A percentile compares a stretch with the other conserved stretches of the same genome.
These are phyloP conservation scores for Polyploca ridens DNA, from an alignment of 2,888 invertebrate species.

Conservation along the genomic window DNA sequence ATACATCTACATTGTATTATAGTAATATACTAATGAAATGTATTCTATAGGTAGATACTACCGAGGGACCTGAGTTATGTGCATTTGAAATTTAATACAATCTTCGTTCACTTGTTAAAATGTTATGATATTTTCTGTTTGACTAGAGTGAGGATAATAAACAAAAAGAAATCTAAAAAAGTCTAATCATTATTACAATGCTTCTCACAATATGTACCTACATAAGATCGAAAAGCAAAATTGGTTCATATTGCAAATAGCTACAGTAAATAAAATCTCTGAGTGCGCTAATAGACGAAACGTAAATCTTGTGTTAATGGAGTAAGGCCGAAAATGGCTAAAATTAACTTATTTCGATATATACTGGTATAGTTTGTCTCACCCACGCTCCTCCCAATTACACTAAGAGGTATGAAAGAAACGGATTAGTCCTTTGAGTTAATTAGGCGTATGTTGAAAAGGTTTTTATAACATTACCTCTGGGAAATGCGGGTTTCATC, in stretches of 20 bases:
- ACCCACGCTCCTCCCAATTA: not conserved
- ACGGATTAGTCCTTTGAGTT: constrained; percentile 8
- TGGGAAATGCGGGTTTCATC: not conserved
- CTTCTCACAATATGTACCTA: too few species aligned
- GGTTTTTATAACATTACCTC: constrained; percentile 9
- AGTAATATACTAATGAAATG: not conserved
- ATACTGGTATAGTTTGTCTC: not conserved
- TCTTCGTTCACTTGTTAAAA: not conserved
- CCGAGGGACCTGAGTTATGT: not conserved
- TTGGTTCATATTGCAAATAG: too few species aligned
- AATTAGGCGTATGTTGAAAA: constrained; percentile 6
- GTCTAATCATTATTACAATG: too few species aligned
- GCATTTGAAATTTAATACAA: constrained; percentile 10
- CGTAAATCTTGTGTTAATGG: too few species aligned
- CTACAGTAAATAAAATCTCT: too few species aligned
- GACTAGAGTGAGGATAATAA: too few species aligned
- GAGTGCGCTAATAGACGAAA: too few species aligned
- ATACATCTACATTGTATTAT: too few species aligned
- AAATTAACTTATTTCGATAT: not conserved
- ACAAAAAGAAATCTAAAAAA: too few species aligned
- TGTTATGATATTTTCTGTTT: not conserved
- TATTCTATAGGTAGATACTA: not conserved
- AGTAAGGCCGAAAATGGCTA: not conserved
- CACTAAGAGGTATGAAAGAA: constrained; percentile 5
- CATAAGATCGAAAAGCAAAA: too few species aligned